Conservation (phyloP, 2,113 vertebrate genomes). For the Oxyura jamaicensis region DNA sequence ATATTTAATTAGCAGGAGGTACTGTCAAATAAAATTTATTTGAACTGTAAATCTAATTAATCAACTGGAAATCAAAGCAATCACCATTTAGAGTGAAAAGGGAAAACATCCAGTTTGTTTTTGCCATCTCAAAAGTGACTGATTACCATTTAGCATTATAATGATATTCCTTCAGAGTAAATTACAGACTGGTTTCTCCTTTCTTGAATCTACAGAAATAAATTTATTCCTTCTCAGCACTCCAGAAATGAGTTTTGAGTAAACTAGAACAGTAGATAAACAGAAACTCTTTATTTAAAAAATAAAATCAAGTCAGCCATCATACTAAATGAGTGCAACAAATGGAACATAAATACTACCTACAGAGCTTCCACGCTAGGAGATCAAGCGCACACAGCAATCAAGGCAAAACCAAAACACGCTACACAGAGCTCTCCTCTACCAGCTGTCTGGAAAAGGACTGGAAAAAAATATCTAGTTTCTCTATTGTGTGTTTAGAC, state of each 20-base stretch:
- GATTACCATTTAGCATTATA: conserved; percentile 50
- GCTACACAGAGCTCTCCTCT: neutral
- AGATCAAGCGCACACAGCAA: neutral
- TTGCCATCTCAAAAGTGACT: conserved; percentile 49
- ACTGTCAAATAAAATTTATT: conserved; percentile 9
- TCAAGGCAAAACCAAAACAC: neutral
- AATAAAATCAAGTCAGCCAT: neutral
- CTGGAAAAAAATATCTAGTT: neutral
- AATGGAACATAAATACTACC: neutral
- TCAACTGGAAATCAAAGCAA: conserved; percentile 23
- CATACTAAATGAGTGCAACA: neutral
- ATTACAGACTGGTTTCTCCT: conserved; percentile 54
- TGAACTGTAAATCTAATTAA: conserved; percentile 36
- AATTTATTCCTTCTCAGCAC: conserved; percentile 32
- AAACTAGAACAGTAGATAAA: conserved; percentile 2
- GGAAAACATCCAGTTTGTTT: conserved; percentile 38
- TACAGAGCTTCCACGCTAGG: neutral
- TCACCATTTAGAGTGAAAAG: neutral
- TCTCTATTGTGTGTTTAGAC: neutral
- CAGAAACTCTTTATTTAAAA: neutral
- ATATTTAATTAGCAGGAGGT: neutral
- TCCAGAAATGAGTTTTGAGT: conserved; percentile 39
- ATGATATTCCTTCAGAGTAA: conserved; percentile 60
- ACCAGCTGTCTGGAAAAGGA: neutral
- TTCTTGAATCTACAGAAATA: conserved; percentile 24